These are phyloP conservation scores for Oceanodroma tethys DNA, from an alignment of 2,113 vertebrate species.

Conservation along the genomic window DNA sequence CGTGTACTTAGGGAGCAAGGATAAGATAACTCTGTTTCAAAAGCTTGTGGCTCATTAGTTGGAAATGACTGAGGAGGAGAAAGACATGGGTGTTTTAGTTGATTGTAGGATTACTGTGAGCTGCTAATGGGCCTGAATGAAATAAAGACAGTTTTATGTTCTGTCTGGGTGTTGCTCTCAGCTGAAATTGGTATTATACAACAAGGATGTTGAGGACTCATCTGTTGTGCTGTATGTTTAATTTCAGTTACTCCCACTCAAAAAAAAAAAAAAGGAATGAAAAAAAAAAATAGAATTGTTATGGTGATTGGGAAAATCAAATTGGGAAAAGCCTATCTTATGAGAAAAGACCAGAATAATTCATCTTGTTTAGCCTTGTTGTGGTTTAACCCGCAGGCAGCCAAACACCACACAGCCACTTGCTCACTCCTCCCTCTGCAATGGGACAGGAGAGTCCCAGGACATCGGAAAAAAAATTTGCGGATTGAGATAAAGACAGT, in stretches of 20 bases:
- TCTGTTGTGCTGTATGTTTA: not conserved
- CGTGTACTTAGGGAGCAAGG: not conserved
- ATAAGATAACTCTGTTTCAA: not conserved
- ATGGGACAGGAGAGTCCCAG: no score
- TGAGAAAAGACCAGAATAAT: not conserved
- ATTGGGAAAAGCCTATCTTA: not conserved
- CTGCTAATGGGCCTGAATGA: not conserved
- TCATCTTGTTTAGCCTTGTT: not conserved
- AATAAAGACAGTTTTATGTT: not conserved
- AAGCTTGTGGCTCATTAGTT: not conserved
- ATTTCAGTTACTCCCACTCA: not conserved
- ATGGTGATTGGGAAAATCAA: not conserved
- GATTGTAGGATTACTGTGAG: not conserved
- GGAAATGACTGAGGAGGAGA: not conserved
- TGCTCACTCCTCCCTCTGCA: no score
- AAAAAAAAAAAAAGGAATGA: not conserved
- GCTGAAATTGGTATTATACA: not conserved
- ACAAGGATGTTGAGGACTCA: not conserved
- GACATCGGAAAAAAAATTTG: no score
- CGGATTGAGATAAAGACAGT: no score
- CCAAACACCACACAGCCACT: no score
- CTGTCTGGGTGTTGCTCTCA: not conserved
- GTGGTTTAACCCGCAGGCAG: no score
- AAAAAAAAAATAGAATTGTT: not conserved
- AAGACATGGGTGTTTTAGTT: not conserved